Conservation (phyloP, 1,140 invertebrate genomes). For the Lordiphosa collinella region DNA sequence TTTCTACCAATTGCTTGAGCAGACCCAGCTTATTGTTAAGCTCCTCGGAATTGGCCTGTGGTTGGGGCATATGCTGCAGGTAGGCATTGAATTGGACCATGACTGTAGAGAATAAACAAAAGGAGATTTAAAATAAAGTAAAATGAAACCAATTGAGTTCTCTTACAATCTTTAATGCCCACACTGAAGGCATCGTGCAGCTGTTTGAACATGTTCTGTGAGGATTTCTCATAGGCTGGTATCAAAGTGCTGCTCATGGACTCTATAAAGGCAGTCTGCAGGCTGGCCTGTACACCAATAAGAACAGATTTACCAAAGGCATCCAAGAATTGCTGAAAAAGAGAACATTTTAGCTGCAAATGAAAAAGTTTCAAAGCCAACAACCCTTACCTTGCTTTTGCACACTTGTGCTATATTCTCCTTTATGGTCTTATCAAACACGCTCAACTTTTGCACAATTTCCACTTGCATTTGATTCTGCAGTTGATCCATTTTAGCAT, state of each 20-base stretch:
- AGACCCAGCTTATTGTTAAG: slow-evolving; percentile 53
- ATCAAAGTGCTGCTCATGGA: slow-evolving; percentile 87
- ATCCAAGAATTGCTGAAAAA: slow-evolving; percentile 85
- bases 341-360: no score
- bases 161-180: slow-evolving; percentile 93
- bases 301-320: slow-evolving; percentile 84
- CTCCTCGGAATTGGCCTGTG: slow-evolving; percentile 63
- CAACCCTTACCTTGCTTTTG: slow-evolving; percentile 83
- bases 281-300: slow-evolving; percentile 81
- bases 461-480: slow-evolving; percentile 86
- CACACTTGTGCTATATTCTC: slow-evolving; percentile 90
- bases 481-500: slow-evolving; percentile 84
- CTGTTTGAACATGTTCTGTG: slow-evolving; percentile 91
- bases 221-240: slow-evolving; percentile 91
- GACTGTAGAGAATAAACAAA: slow-evolving; percentile 63
- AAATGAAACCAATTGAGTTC: not conserved
- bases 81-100: slow-evolving; percentile 81
- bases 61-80: slow-evolving; percentile 69
- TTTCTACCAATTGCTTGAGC: slow-evolving; percentile 66
- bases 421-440: slow-evolving; percentile 87
- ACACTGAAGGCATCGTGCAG: slow-evolving; percentile 91
- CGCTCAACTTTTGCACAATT: slow-evolving; percentile 85
- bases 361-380: no score
- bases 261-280: slow-evolving; percentile 82
- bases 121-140: not conserved